phyloP scores from a whole-genome alignment of 2,113 vertebrate genomes.

The Columba janthina region DNA sequence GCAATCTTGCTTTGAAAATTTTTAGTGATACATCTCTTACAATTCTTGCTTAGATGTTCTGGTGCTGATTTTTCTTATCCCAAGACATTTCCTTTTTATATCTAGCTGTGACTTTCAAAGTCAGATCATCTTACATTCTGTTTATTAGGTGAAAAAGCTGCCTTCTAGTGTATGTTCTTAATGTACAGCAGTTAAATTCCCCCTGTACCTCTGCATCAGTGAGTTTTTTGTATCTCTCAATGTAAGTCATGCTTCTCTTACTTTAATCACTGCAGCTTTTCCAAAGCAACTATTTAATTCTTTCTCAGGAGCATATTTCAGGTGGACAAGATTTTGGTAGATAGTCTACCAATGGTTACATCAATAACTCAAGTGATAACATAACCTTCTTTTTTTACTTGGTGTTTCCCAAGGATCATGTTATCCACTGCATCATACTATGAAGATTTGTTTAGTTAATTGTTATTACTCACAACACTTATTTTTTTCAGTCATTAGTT shows the following conservation, averaged over 20 bases:
- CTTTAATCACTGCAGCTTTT: neutral
- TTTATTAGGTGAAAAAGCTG: neutral
- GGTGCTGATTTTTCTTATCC: neutral
- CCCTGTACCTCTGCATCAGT: neutral
- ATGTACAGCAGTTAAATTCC: neutral
- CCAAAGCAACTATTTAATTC: neutral
- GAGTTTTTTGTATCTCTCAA: neutral
- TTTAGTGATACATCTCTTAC: neutral
- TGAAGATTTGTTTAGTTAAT: neutral
- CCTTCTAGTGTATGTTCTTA: neutral
- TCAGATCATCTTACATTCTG: neutral
- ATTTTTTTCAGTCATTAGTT: neutral
- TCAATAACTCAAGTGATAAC: neutral
- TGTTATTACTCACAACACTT: neutral
- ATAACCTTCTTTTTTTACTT: neutral
- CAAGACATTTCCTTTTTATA: neutral
- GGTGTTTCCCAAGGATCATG: neutral
- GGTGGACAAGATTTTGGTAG: neutral
- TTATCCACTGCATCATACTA: rapidly evolving
- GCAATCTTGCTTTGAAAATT: neutral
- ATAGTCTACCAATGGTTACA: neutral
- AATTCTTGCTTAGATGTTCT: neutral
- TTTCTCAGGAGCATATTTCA: neutral
- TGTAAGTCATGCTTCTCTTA: neutral
- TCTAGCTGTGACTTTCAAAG: neutral